Base-by-base conservation (phyloP, 2,888 invertebrate genomes). In the Drosophila antonietae region DNA sequence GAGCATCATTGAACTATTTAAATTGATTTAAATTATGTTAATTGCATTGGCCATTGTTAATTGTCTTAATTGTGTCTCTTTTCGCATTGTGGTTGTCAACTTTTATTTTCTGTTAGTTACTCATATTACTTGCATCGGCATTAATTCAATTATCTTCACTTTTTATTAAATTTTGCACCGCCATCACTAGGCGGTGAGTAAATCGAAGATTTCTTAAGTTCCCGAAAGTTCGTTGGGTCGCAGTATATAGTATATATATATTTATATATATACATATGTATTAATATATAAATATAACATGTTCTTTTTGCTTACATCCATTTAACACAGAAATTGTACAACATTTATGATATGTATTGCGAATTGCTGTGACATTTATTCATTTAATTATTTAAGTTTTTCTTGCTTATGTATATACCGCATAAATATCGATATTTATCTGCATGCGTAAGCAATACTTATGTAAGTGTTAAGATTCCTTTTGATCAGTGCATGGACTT, bases 281-380 rank as follows among this genome's bases (percentile, higher is more conserved):
- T 20, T 53, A 28, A 41, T 55, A 55, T 55, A 55, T 55, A 55
- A 28, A 20, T 53, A 52, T 61, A 39, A 14, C 6, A 28, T 52
- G 37, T 62, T 43, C 44, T 39, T 31, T 23, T 44, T 58, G 15
- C 39, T 57, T 59, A 61, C 67, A 49, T 73, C 31, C 69, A 67
- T 52, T 69, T 74, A 91, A 91, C 89, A 91, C 91, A 90, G 92
- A 92, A 88, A 87, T 92, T 81, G 69, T 92, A 92, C 92, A 91
- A 92, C 92, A 92, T 91, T 92, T 91, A 92, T 92, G 92, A 92
- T 92, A 92, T 92, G 92, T 92, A 92, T 92, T 91, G 89, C 89
- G 90, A 92, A 93, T 92, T 92, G 92, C 91, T 92, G 92, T 91
- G 90, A 92, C 90, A 91, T 86, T 91, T 89, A 90, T 61, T 61